phyloP scores from a whole-genome alignment of 2,888 invertebrate genomes.

The Lycocerus yunnanus region DNA sequence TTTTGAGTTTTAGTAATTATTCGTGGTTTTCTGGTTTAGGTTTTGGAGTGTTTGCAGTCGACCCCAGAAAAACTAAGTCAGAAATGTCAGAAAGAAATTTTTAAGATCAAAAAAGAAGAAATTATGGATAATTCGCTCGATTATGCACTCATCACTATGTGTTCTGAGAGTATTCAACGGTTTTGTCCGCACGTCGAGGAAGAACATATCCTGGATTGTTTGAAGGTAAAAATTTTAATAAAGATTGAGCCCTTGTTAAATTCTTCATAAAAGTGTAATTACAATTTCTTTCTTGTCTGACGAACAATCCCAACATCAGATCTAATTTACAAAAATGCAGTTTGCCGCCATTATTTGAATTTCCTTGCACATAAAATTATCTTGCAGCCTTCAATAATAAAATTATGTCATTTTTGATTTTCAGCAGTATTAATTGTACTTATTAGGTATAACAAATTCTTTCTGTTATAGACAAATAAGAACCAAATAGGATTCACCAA shows the following conservation, averaged over 20 bases:
- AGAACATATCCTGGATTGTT: slow-evolving; percentile 73
- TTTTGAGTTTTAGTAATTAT: not conserved
- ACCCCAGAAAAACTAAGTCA: slow-evolving; percentile 66
- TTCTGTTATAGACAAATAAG: slow-evolving; percentile 63
- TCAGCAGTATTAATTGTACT: too few species aligned
- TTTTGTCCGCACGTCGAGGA: slow-evolving; percentile 79
- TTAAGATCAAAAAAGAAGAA: slow-evolving; percentile 84
- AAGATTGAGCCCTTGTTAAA: not conserved
- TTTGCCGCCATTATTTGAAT: too few species aligned
- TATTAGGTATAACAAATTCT: too few species aligned
- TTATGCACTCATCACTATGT: slow-evolving; percentile 80
- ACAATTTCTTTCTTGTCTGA: too few species aligned
- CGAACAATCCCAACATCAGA: too few species aligned
- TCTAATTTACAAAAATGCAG: too few species aligned
- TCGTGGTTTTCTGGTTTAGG: slow-evolving; percentile 55
- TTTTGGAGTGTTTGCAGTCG: slow-evolving; percentile 78
- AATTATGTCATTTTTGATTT: too few species aligned
- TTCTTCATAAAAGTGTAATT: too few species aligned
- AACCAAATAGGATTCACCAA: slow-evolving; percentile 80
- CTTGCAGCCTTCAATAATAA: too few species aligned
- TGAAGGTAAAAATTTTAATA: slow-evolving; percentile 65
- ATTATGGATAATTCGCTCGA: slow-evolving; percentile 86
- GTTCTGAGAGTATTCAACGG: slow-evolving; percentile 83
- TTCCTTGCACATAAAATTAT: too few species aligned
- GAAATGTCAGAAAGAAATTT: slow-evolving; percentile 79